Percentiles rank a stretch among this genome's conserved stretches.
These are phyloP conservation scores for Penaeus japonicus DNA, from an alignment of 1,140 invertebrate species.

Conservation along the genomic window DNA sequence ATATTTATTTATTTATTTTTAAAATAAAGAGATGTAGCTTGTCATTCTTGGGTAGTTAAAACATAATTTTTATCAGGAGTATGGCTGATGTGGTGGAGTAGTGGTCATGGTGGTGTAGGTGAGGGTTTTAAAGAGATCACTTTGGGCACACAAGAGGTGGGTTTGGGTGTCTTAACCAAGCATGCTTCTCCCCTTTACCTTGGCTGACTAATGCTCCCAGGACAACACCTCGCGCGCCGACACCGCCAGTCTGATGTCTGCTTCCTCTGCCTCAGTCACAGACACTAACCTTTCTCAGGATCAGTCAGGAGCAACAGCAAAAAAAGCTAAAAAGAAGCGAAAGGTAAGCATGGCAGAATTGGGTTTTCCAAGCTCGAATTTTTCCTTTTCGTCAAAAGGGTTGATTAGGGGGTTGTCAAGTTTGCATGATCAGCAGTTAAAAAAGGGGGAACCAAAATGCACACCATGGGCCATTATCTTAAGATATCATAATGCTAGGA, in stretches of 20 bases:
- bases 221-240: conserved; percentile 40
- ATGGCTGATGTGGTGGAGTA: conserved; percentile 22
- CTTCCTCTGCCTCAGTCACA: conserved; percentile 51
- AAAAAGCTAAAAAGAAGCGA: conserved; percentile 51
- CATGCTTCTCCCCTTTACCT: conserved; percentile 51
- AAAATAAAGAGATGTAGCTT: too few species aligned
- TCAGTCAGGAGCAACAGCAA: conserved; percentile 32
- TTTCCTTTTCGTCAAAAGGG: too few species aligned
- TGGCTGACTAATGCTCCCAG: conserved; percentile 39
- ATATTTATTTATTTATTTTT: too few species aligned
- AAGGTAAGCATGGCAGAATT: conserved; percentile 32
- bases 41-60: too few species aligned
- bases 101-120: conserved; percentile 35
- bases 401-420: too few species aligned
- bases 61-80: conserved; percentile 21
- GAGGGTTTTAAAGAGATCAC: conserved; percentile 11
- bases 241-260: conserved; percentile 51
- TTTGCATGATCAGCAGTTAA: too few species aligned
- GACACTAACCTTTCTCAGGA: conserved; percentile 43
- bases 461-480: too few species aligned
- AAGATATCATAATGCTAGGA: too few species aligned
- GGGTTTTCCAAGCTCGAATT: not conserved
- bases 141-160: conserved; percentile 10
- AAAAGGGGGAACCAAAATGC: too few species aligned
- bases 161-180: conserved; percentile 45